Conservation (phyloP, 2,888 invertebrate genomes). For the Vannuccia rotundouncinata region DNA sequence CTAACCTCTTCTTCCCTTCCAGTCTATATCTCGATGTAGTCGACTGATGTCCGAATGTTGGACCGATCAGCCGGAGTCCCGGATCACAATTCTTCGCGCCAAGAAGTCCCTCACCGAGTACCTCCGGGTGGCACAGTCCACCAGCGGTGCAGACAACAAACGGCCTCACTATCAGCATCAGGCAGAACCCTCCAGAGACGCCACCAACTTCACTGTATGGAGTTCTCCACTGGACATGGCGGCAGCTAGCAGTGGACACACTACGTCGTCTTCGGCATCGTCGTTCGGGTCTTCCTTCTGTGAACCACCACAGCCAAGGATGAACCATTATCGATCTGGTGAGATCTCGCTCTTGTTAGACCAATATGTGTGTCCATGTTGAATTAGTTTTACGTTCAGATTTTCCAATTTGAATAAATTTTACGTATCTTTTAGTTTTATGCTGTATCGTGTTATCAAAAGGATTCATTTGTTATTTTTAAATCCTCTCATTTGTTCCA, state of each 20-base stretch:
- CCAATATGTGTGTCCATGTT: no score
- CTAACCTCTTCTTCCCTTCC: no score
- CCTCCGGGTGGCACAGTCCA: not conserved
- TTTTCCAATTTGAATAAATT: no score
- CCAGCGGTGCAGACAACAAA: not conserved
- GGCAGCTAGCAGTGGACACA: not conserved
- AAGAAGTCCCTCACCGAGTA: constrained; percentile 50
- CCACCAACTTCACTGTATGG: not conserved
- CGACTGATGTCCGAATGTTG: constrained; percentile 51
- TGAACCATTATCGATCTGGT: not conserved
- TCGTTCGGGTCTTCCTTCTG: not conserved
- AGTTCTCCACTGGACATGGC: not conserved
- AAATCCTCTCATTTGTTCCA: no score
- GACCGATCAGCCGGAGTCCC: constrained; percentile 49
- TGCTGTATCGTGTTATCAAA: no score
- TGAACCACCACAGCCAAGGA: not conserved
- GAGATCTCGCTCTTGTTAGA: not conserved
- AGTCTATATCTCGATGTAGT: not conserved
- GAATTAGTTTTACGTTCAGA: no score
- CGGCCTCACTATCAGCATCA: not conserved
- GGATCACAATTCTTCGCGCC: constrained; percentile 50
- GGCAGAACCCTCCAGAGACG: not conserved
- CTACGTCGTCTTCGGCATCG: not conserved
- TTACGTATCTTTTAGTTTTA: no score
- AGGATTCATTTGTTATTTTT: no score